A percentile compares a stretch with the other conserved stretches of the same genome.
phyloP scores from a whole-genome alignment of 2,888 invertebrate genomes.

The Brachyptera putata region DNA sequence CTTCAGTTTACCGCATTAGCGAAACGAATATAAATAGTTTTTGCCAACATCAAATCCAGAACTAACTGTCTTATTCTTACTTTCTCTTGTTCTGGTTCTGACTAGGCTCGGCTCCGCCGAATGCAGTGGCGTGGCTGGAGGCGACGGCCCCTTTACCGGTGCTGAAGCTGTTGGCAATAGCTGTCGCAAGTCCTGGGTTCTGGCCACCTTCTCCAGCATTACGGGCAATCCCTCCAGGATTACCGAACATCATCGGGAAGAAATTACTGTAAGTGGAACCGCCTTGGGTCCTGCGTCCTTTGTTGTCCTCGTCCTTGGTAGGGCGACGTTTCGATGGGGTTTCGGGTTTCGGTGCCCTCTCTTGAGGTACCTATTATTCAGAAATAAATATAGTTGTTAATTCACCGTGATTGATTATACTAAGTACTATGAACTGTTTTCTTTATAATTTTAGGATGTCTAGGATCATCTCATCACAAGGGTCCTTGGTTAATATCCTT shows the following conservation, averaged over 20 bases:
- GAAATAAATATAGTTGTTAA: neutral
- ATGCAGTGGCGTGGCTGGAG: constrained; percentile 31
- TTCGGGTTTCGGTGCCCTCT: neutral
- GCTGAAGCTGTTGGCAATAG: constrained; percentile 34
- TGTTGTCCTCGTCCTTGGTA: constrained; percentile 43
- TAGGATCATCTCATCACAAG: no score
- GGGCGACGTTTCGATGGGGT: constrained; percentile 30
- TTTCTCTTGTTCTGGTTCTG: constrained; percentile 20
- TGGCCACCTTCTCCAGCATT: constrained; percentile 43
- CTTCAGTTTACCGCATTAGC: no score
- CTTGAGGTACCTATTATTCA: neutral
- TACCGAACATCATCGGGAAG: constrained; percentile 62
- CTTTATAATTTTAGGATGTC: no score
- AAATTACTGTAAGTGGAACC: constrained; percentile 54
- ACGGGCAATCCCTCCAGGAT: constrained; percentile 34
- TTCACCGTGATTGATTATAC: no score
- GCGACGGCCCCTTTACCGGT: constrained; percentile 31
- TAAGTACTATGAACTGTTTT: no score
- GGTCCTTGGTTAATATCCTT: no score
- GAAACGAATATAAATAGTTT: no score
- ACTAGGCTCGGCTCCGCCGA: constrained; percentile 26
- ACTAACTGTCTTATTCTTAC: no score
- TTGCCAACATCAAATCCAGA: no score
- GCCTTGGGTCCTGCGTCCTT: neutral
- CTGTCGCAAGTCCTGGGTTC: constrained; percentile 46